These are phyloP conservation scores for Tupiocoris notatus DNA, from an alignment of 2,888 invertebrate genomes.

Conservation along the genomic window DNA sequence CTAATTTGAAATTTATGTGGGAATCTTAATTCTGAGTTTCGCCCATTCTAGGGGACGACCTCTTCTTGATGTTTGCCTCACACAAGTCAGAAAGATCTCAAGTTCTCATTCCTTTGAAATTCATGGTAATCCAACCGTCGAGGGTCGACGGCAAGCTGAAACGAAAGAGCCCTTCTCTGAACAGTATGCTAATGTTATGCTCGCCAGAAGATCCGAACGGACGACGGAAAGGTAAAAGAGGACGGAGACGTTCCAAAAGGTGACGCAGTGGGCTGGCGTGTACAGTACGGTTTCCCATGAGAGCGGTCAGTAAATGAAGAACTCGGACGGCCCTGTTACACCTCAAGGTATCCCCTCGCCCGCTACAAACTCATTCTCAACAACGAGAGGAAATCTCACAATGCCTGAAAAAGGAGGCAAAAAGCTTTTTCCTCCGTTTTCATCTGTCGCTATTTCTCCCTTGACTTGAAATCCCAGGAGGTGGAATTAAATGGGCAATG, in stretches of 20 bases:
- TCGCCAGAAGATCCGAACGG: slow-evolving; percentile 23
- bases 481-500: slow-evolving; percentile 39
- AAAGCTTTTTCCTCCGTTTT: slow-evolving; percentile 13
- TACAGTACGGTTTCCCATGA: not conserved
- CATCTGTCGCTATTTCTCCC: slow-evolving; percentile 26
- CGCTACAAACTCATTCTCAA: not conserved
- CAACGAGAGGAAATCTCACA: slow-evolving; percentile 4
- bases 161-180: not conserved
- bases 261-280: not conserved
- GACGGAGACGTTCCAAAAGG: not conserved
- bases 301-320: slow-evolving; percentile 18
- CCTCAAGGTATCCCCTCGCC: not conserved
- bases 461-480: slow-evolving; percentile 17
- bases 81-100: not conserved
- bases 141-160: not conserved
- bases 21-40: slow-evolving; percentile 13
- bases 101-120: slow-evolving; percentile 6
- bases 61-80: slow-evolving; percentile 22
- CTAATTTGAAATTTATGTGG: not conserved
- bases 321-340: slow-evolving; percentile 1
- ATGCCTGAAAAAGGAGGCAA: slow-evolving; percentile 4
- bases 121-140: slow-evolving; percentile 13
- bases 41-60: not conserved
- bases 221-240: slow-evolving; percentile 12
- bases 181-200: slow-evolving; percentile 27